Evolutionary conservation across 2,113 vertebrate species (phyloP).

Genomic region (Noturus placidus): DNA sequence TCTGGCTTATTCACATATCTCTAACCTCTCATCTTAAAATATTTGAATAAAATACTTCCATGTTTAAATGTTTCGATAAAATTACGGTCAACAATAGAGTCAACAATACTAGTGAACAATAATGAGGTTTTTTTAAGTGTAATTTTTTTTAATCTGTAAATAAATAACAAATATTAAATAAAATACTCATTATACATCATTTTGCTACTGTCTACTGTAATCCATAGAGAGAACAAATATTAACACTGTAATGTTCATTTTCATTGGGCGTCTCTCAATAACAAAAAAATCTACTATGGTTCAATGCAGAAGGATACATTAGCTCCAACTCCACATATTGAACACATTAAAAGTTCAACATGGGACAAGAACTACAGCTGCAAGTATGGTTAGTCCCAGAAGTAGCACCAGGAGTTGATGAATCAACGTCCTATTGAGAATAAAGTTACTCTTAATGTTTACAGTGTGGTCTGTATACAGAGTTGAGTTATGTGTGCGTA

Average conservation of each 20-base stretch:
- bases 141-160: too few species aligned
- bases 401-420: background rate
- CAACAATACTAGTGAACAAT: background rate
- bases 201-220: background rate
- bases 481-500: background rate
- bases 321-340: conserved; percentile 62
- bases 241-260: background rate
- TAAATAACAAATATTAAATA: background rate
- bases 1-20: conserved; percentile 10
- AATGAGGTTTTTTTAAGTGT: background rate
- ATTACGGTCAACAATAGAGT: background rate
- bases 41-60: conserved; percentile 2
- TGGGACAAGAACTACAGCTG: conserved; percentile 64
- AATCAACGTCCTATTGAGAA: background rate
- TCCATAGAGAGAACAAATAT: background rate
- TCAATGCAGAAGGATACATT: background rate
- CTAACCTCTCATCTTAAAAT: background rate
- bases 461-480: background rate
- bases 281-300: conserved; percentile 9
- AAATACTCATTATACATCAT: background rate
- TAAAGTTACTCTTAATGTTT: background rate
- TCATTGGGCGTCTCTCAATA: background rate
- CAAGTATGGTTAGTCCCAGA: conserved; percentile 60
- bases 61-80: conserved; percentile 6
- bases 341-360: conserved; percentile 70